Percentiles rank a stretch among this genome's conserved stretches.
These are phyloP conservation scores for Nysson spinosus DNA, from an alignment of 2,888 invertebrate species.

Conservation along the genomic window DNA sequence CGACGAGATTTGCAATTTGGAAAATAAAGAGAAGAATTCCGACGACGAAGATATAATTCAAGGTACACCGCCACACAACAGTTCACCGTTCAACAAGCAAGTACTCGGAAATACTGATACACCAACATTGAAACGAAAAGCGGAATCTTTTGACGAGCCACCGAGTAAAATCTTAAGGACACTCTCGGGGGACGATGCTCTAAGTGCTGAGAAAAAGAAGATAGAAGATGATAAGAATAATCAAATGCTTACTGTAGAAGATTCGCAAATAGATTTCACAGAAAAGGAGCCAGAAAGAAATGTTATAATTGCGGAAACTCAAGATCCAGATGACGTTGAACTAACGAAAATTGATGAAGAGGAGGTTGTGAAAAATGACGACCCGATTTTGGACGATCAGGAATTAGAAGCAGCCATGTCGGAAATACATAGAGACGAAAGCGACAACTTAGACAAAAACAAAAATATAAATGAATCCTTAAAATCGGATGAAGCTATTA, in stretches of 20 bases:
- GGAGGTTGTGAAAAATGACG: not conserved
- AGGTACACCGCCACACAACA: slow-evolving; percentile 49
- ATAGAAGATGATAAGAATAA: slow-evolving; percentile 19
- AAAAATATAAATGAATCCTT: slow-evolving; percentile 30
- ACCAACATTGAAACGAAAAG: slow-evolving; percentile 48
- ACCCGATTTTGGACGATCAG: slow-evolving; percentile 15
- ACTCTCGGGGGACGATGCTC: slow-evolving; percentile 19
- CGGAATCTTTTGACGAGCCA: slow-evolving; percentile 42
- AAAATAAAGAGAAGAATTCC: slow-evolving; percentile 3
- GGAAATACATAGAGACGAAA: slow-evolving; percentile 12
- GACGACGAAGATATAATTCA: slow-evolving; percentile 55
- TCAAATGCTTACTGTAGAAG: slow-evolving; percentile 23
- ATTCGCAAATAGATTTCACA: slow-evolving; percentile 18
- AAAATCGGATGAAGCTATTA: slow-evolving; percentile 5
- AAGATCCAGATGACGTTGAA: slow-evolving; percentile 29
- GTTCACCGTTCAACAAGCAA: slow-evolving; percentile 38
- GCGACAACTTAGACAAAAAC: slow-evolving; percentile 26
- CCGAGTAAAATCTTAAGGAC: slow-evolving; percentile 41
- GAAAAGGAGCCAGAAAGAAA: slow-evolving; percentile 7
- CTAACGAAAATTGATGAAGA: not conserved
- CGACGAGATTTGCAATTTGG: not conserved
- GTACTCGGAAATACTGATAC: not conserved
- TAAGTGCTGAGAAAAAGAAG: not conserved
- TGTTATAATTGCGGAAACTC: slow-evolving; percentile 56
- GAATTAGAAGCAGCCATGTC: not conserved